These are phyloP conservation scores for Oenanthe oenanthe DNA, from an alignment of 2,113 vertebrate species.

Conservation along the genomic window DNA sequence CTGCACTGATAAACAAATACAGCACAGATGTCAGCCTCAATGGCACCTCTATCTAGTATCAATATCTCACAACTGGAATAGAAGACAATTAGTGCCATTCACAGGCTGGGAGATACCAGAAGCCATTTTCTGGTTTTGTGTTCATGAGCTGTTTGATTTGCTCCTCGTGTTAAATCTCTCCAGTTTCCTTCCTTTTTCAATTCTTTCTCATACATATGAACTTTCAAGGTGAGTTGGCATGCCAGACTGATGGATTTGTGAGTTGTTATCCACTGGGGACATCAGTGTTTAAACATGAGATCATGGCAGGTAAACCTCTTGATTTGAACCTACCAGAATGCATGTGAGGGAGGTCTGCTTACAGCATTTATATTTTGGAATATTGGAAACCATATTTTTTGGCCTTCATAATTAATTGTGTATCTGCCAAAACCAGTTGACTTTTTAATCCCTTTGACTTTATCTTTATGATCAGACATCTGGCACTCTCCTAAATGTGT, in stretches of 20 bases:
- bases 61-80: background rate
- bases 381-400: background rate
- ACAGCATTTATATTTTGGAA: background rate
- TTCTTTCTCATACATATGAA: background rate
- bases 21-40: background rate
- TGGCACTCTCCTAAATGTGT: background rate
- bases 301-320: background rate
- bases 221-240: background rate
- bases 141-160: background rate
- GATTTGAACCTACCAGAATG: background rate
- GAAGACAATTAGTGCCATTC: background rate
- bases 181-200: background rate
- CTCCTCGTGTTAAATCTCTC: background rate
- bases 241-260: background rate
- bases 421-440: background rate
- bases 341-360: fast-evolving
- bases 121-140: background rate
- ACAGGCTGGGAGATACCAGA: background rate
- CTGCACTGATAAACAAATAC: background rate
- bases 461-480: background rate
- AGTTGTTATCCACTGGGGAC: background rate
- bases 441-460: background rate
- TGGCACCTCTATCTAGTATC: background rate
- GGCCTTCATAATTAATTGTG: background rate
- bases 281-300: background rate